A percentile compares a stretch with the other conserved stretches of the same genome.
These are phyloP conservation scores for Eubasilissa splendida DNA, from an alignment of 2,888 invertebrate genomes.

Conservation along the genomic window DNA sequence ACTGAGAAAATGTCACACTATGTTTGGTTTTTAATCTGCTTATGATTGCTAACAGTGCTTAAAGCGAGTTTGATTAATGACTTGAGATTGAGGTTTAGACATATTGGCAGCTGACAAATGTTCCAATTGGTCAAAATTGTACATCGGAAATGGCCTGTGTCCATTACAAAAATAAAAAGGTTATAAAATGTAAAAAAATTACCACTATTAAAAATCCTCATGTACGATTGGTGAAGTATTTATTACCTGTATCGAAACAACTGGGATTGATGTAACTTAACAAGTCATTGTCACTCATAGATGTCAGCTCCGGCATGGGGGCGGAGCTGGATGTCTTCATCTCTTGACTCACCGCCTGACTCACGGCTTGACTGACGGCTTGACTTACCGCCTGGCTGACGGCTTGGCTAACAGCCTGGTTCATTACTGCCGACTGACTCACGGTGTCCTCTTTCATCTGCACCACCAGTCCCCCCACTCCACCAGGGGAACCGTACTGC, in stretches of 20 bases:
- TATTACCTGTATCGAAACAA: constrained; percentile 85
- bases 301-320: constrained; percentile 82
- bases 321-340: constrained; percentile 71
- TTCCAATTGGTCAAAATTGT: no score
- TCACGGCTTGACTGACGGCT: constrained; percentile 66
- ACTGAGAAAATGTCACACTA: no score
- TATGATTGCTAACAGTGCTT: no score
- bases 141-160: no score
- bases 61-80: no score
- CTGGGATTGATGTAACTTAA: constrained; percentile 90
- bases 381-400: constrained; percentile 69
- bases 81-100: no score
- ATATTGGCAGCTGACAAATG: no score
- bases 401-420: constrained; percentile 72
- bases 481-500: constrained; percentile 56
- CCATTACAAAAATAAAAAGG: no score
- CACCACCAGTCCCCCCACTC: constrained; percentile 29
- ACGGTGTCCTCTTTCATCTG: constrained; percentile 62
- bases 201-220: no score
- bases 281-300: constrained; percentile 90
- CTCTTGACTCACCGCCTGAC: constrained; percentile 70
- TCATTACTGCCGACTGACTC: constrained; percentile 67
- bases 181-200: no score
- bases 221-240: background rate
- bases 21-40: no score